Percentiles rank a stretch among this genome's conserved stretches.
These are phyloP conservation scores for Gymnoscelis rufifasciata DNA, from an alignment of 2,888 invertebrate genomes.

Conservation along the genomic window DNA sequence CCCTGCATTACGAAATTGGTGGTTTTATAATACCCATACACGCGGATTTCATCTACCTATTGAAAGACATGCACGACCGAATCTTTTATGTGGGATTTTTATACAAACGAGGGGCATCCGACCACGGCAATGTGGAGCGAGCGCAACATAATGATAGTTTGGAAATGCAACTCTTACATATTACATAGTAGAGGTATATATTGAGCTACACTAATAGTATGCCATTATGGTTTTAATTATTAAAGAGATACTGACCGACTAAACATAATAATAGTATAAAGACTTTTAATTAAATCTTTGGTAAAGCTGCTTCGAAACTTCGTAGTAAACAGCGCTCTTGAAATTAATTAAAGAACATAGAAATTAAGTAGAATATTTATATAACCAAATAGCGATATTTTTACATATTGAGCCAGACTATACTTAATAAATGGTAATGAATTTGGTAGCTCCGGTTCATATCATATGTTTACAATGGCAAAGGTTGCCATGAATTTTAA, in stretches of 20 bases:
- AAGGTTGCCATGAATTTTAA: neutral
- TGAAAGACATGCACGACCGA: constrained; percentile 46
- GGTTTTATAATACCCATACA: constrained; percentile 18
- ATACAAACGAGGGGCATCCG: constrained; percentile 36
- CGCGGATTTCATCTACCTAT: constrained; percentile 21
- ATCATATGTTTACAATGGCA: neutral
- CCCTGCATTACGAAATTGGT: constrained; percentile 36
- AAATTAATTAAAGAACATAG: constrained; percentile 35
- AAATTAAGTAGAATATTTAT: too few species aligned
- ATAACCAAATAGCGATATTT: too few species aligned
- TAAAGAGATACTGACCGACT: too few species aligned
- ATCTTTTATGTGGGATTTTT: constrained; percentile 45
- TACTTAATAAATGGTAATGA: too few species aligned
- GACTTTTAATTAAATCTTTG: constrained; percentile 31
- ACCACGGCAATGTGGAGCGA: constrained; percentile 30
- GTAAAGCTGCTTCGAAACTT: constrained; percentile 44
- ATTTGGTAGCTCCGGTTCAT: neutral
- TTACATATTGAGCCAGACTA: too few species aligned
- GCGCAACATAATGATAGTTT: constrained; percentile 4
- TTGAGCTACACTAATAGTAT: too few species aligned
- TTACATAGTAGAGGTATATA: neutral
- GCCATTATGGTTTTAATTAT: neutral
- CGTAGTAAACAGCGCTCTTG: constrained; percentile 40
- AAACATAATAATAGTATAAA: too few species aligned
- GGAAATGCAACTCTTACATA: neutral